A percentile compares a stretch with the other conserved stretches of the same genome.
Conservation (phyloP, 2,113 vertebrate species). For the Sylvietta virens region DNA sequence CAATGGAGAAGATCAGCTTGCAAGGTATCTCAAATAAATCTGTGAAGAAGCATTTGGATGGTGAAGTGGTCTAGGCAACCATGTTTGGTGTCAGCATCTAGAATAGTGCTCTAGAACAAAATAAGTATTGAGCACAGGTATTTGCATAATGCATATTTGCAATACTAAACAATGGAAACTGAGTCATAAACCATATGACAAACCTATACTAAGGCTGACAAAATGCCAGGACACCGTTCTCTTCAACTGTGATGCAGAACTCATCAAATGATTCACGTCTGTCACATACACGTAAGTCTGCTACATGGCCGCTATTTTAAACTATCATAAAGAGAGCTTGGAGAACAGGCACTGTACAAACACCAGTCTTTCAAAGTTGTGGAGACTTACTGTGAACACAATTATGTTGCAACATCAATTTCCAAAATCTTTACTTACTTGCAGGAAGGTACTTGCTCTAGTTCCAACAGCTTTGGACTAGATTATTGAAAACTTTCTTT, state of each 20-base stretch:
- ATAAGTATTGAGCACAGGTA: background rate
- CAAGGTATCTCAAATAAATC: background rate
- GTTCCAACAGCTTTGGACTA: background rate
- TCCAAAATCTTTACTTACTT: background rate
- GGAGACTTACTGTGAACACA: background rate
- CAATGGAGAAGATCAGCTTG: background rate
- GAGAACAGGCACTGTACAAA: background rate
- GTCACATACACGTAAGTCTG: background rate
- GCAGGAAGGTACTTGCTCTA: background rate
- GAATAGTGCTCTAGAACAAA: background rate
- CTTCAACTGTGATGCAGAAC: background rate
- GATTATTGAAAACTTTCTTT: conserved; percentile 2
- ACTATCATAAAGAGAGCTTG: background rate
- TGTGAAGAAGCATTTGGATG: background rate
- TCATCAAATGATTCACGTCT: background rate
- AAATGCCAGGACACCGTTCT: background rate
- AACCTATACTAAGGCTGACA: background rate
- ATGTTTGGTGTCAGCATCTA: background rate
- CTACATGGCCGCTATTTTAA: background rate
- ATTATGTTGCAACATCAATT: background rate
- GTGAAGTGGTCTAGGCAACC: background rate
- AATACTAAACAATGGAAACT: conserved; percentile 7
- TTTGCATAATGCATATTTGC: background rate
- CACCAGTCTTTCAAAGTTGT: background rate
- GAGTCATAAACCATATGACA: conserved; percentile 10